Evolutionary conservation across 1,140 invertebrate genomes (phyloP), one percentile per base, ranked within the genome.

Genomic region (Apocrypta bakeri): DNA sequence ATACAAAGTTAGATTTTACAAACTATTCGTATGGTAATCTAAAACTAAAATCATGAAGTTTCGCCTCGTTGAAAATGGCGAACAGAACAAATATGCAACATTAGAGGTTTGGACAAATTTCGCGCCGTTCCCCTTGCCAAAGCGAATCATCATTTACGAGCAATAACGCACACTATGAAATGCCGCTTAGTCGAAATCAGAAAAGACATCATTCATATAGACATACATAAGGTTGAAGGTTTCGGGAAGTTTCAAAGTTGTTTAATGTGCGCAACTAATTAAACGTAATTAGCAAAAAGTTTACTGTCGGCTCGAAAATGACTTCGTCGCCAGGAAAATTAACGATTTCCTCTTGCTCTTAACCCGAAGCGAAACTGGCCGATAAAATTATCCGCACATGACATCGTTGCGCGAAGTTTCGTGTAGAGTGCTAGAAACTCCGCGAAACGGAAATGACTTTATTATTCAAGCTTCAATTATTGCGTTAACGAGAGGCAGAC

Each of bases 381-480:
- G 56, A 24, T 40, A 64, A 71, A 71, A 79, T 71, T 71, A 48
- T 21, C 42, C 29, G 42, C 63, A 61, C 42, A 21, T 40, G 33
- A 29, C 6, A 66, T 56, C 48, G 33, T 79, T 27, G 40, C 37
- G 64, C 31, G 56, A 79, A 69, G 63, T 66, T 77, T 42, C 11
- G 6, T 11, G 12, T 42, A n/a, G 33, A 66, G 31, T 6, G 48
- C 25, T 29, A 21, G 24, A 42, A 68, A 68, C 31, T 68, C 21
- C 33, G 2, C 7, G 61, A 77, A 64, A 56, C 31, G n/a, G 66
- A 21, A 21, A 79, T 31, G 40, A 69, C 69, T 79, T 31, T 79
- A 69, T 71, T 56, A 42, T 78, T 48, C 37, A 24, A 27, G 7
- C 33, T 42, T n/a, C 14, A 68, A 78, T 78, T 68, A 68, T 29